Evolutionary conservation across 2,113 vertebrate species (phyloP), one percentile per base, ranked within the genome.

Genomic region (Cephalopholis sonnerati): DNA sequence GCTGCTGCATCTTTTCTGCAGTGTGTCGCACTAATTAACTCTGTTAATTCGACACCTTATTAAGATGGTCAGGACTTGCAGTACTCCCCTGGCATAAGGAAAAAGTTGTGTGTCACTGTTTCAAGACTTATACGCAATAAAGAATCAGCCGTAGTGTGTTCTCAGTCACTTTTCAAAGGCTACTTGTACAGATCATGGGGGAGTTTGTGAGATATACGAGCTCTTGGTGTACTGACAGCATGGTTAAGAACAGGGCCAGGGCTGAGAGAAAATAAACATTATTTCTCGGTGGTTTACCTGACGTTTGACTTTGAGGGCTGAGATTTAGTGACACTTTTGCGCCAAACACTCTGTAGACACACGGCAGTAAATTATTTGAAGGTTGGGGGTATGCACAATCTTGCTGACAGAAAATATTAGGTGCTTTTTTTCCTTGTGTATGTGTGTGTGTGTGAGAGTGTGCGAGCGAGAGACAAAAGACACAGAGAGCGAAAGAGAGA

Each of bases 191-290:
- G 84, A 91, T 92, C 90, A 90, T 74, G 53, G 54, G 90, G 88
- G 82, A 91, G 74, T 90, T 81, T 85, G 78, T 84, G 82, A 88
- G 91, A 91, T 93, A 90, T 93, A 91, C n/a, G 85, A 88, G 84
- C 77, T 77, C 29, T 58, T 29, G 74, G 62, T 81, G 73, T 44
- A 65, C 78, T 93, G 91, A 93, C 93, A 94, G 90, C 87, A 91
- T 93, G 93, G 91, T 94, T 93, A 93, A 93, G 88, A 94, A 93
- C 91, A 86, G 91, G 87, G 89, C 91, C 90, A 84, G 89, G 91
- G 87, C 89, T 92, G 89, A 92, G 89, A 92, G 94, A 96, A 96
- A 95, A 95, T 95, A 95, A 95, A 95, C 95, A 95, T 95, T 94
- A 94, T 95, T 95, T 96, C 94, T 95, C 93, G 79, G 89, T 85